Base-by-base conservation (phyloP, 2,888 invertebrate genomes). In the Lordiphosa fenestrarum region DNA sequence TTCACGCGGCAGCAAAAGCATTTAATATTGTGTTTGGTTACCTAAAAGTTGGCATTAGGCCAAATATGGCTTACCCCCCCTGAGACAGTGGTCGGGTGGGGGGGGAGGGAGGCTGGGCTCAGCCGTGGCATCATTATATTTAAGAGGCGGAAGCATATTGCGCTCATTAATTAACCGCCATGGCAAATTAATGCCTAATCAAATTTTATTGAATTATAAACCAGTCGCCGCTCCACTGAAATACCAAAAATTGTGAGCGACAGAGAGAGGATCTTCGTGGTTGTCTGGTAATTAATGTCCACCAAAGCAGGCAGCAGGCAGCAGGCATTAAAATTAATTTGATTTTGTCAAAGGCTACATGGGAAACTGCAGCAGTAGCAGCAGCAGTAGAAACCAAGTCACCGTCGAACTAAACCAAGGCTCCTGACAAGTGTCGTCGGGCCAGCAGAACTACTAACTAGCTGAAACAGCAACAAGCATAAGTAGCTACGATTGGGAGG, bases 181-280 rank as follows among this genome's bases (percentile, higher is more conserved):
- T 63, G 66, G 71, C 71, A 84, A 80, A 80, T 80, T 83, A 80
- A 80, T 84, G 80, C 76, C 76, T 69, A 85, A 74, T 80, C 76
- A 84, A 80, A 78, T 84, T 84, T 84, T 84, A 80, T 80, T 84
- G 80, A 83, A 74, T 80, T 83, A 80, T 78, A 78, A 84, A 77
- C 84, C 84, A 84, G 66, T 80, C 84, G 78, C 30, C 30, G 30
- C 30, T 30, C 41, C 66, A 62, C 42, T 33, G 35, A 68, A 63
- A 66, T 49, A 50, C 58, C 53, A 46, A 69, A 25, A 59, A 49
- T 36, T 50, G 39, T 7, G 19, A 6, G 12, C n/a, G 30, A 49
- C 5, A 25, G n/a, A 12, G 37, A 38, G 46, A 30, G 50, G 19
- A 39, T 30, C 44, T 44, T 44, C 12, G 12, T 15, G 10, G 44